Percentiles rank a stretch among this genome's conserved stretches.
phyloP scores from a whole-genome alignment of 2,113 vertebrate genomes.

The Melierax canorus region DNA sequence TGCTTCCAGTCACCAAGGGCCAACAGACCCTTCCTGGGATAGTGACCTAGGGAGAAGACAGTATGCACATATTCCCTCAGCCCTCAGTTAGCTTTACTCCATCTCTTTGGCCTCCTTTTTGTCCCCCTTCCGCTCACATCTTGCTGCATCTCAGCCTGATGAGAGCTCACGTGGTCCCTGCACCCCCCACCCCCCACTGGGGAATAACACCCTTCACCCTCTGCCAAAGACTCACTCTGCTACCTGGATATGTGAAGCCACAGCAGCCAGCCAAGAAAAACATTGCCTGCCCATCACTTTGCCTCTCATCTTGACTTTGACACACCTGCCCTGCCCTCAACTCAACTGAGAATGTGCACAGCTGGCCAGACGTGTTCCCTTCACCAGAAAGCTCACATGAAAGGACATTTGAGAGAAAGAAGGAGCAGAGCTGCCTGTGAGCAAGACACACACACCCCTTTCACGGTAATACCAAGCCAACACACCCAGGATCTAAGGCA shows the following conservation, averaged over 20 bases:
- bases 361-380: background rate
- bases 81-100: background rate
- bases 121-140: background rate
- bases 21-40: background rate
- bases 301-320: background rate
- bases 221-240: background rate
- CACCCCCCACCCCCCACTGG: background rate
- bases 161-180: background rate
- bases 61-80: no score
- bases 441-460: background rate
- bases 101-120: background rate
- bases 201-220: background rate
- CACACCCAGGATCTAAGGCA: fast-evolving
- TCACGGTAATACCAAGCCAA: fast-evolving
- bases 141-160: background rate
- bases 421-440: background rate
- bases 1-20: fast-evolving
- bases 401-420: background rate
- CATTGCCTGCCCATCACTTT: background rate
- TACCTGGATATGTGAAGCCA: fast-evolving
- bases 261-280: background rate
- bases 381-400: background rate
- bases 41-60: background rate
- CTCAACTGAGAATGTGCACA: background rate
- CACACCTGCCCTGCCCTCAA: background rate